Percentiles rank a stretch among this genome's conserved stretches.
These are phyloP conservation scores for Drosophila nannoptera DNA, from an alignment of 1,140 invertebrate genomes.

Conservation along the genomic window DNA sequence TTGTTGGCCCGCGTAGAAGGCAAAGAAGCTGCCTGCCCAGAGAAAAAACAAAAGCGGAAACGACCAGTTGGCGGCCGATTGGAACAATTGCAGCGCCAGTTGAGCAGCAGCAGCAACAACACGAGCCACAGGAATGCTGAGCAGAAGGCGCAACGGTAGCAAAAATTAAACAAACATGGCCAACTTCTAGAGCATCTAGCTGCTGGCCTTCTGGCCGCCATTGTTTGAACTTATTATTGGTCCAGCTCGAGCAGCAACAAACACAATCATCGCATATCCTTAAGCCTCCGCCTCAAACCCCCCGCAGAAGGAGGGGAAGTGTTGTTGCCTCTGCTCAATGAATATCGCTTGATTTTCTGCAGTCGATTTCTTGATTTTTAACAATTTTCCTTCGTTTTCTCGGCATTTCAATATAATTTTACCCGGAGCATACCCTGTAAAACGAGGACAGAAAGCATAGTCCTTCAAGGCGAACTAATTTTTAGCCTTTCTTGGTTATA, in stretches of 20 bases:
- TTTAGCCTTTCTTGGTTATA: no score
- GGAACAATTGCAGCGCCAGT: constrained; percentile 66
- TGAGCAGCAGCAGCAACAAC: constrained; percentile 35
- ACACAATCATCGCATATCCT: constrained; percentile 61
- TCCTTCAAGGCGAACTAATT: not conserved
- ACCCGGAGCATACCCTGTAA: constrained; percentile 23
- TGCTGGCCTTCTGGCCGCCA: constrained; percentile 45
- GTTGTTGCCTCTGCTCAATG: constrained; percentile 60
- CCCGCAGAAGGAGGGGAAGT: constrained; percentile 27
- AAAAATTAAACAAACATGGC: constrained; percentile 75
- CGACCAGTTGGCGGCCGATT: constrained; percentile 73
- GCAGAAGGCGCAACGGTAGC: constrained; percentile 59
- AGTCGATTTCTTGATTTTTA: constrained; percentile 22
- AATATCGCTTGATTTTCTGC: constrained; percentile 48
- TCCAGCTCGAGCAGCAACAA: constrained; percentile 58
- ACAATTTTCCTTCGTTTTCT: constrained; percentile 6
- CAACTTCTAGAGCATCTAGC: constrained; percentile 32
- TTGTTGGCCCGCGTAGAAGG: constrained; percentile 66
- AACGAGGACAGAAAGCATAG: not conserved
- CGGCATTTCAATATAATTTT: constrained; percentile 41
- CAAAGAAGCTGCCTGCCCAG: constrained; percentile 38
- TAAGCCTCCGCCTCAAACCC: not conserved
- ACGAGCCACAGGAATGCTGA: constrained; percentile 8
- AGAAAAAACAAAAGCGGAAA: constrained; percentile 71
- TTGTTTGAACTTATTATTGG: constrained; percentile 77